Base-by-base conservation (phyloP, 1,140 invertebrate species). In the Hesperophylax magnus region DNA sequence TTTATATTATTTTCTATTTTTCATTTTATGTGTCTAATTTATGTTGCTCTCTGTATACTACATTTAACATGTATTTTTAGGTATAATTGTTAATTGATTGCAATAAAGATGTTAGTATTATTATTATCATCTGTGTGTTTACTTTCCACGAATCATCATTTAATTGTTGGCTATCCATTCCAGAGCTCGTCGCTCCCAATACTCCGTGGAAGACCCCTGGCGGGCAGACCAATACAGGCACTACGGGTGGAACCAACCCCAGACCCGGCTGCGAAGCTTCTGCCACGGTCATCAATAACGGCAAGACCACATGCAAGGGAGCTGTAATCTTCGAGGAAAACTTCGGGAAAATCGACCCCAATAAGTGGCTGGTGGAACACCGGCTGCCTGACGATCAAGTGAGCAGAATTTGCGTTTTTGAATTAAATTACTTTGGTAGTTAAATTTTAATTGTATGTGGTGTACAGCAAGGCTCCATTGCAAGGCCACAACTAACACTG, bases 241-340 rank as follows among this genome's bases (percentile, higher is more conserved):
- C 27, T 24, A 69, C n/a, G 1, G n/a, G 39, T 11, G 22, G 9
- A 20, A 47, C n/a, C 6, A 8, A 56, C 27, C 7, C 24, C 27
- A 20, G 47, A 27, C 18, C 47, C 6, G 24, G n/a, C 15, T 81
- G 82, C 56, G 65, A 54, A 15, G 31, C 71, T 15, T 84, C 83
- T 8, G 53, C 31, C 24, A 84, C 80, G 4, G 78, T 56, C 14
- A 71, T 77, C 8, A 78, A 77, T 60, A 85, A 84, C 31, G 86
- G 85, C 14, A 80, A 84, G 77, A 56, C 39, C 6, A 72, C 71
- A 3, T 88, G 88, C 75, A 85, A 81, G 71, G 86, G 86, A 24
- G 76, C 83, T 78, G 56, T 86, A 8, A 86, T 89, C 81, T 90
- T 88, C 80, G 71, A 85, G 61, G 87, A 88, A n/a, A 76, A 85